Base-by-base conservation (phyloP, 2,113 vertebrate species). In the Atrichornis clamosus region DNA sequence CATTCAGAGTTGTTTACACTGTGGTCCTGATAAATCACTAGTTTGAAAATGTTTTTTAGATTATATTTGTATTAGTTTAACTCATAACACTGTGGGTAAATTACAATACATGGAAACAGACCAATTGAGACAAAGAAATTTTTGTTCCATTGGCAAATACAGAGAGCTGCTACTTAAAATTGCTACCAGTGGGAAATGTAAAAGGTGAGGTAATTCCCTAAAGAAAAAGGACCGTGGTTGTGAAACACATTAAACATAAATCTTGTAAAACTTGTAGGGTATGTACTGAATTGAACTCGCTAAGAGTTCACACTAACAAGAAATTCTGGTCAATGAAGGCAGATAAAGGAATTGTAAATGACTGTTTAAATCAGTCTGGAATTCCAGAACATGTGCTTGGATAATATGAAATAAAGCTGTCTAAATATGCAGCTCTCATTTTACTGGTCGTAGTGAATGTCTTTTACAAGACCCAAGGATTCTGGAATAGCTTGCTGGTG, bases 131-230 rank as follows among this genome's bases (percentile, higher is more conserved):
- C 80, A 91, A 82, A 70, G 47, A 69, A 17, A 50, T 82, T 91
- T 89, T 80, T 95, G 65, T 96, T 93, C 47, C n/a, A 22, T 95
- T 94, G 89, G 46, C 39, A 87, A 20, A 59, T 85, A 37, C 32
- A 78, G 41, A 90, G 83, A 90, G 10, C 50, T 84, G 13, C 80
- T 83, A 47, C 78, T 93, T 91, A 79, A 88, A 96, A 84, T 55
- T 90, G 75, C 41, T 88, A 39, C 87, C 81, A 91, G 68, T 87
- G 84, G 90, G 92, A 92, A 93, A 90, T 1, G 15, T 93, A 84
- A 94, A 95, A 90, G 77, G 74, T 96, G 93, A 97, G 64, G 79
- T 96, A 96, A 97, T 96, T 41, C 67, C 87, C 62, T 81, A 23
- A 84, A 85, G 72, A 64, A 78, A 89, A 80, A 32, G 32, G 59